Evolutionary conservation across 2,888 invertebrate species (phyloP).

Genomic region (Apantesis nais): DNA sequence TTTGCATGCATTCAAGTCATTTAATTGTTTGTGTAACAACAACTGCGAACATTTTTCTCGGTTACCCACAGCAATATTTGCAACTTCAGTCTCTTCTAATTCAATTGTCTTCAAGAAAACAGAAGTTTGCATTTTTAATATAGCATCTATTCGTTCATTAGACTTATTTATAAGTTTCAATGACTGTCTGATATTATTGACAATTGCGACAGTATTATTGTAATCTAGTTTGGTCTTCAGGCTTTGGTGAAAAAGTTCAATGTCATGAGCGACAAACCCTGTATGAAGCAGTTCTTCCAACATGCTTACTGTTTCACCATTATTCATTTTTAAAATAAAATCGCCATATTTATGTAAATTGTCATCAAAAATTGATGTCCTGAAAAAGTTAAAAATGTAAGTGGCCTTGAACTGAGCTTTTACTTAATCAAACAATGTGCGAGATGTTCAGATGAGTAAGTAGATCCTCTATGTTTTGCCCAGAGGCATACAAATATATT

Average conservation of each 20-base stretch:
- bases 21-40: constrained; percentile 54
- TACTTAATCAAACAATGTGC: too few species aligned
- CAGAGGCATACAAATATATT: too few species aligned
- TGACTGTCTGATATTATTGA: constrained; percentile 53
- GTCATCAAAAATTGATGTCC: constrained; percentile 70
- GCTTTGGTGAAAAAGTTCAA: constrained; percentile 55
- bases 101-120: constrained; percentile 46
- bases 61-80: constrained; percentile 50
- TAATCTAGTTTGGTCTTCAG: constrained; percentile 57
- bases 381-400: constrained; percentile 41
- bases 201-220: constrained; percentile 45
- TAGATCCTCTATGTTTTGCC: too few species aligned
- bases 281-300: constrained; percentile 53
- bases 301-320: constrained; percentile 50
- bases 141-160: constrained; percentile 33
- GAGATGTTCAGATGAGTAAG: too few species aligned
- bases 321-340: constrained; percentile 51
- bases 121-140: constrained; percentile 55
- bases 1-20: constrained; percentile 63
- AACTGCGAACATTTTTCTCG: constrained; percentile 17
- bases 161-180: constrained; percentile 32
- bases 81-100: constrained; percentile 49
- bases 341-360: constrained; percentile 75
- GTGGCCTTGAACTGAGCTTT: background rate
- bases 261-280: constrained; percentile 55